A percentile compares a stretch with the other conserved stretches of the same genome.
Evolutionary conservation across 2,113 vertebrate species (phyloP).

Genomic region (Lucifuga dentata): DNA sequence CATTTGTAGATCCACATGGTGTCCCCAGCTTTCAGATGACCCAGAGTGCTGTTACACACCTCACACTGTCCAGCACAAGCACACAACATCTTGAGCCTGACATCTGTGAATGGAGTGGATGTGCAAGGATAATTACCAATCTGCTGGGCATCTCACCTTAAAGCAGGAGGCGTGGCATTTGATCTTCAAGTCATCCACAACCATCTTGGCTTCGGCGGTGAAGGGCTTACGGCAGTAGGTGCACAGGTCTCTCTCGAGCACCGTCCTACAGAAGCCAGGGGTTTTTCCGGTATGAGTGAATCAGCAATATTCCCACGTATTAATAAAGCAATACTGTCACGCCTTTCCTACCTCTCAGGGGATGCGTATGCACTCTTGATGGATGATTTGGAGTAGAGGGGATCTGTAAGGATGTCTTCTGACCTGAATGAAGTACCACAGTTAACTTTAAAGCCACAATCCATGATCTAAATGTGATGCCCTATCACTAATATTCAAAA

Average conservation of each 20-base stretch:
- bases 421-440: conserved; percentile 44
- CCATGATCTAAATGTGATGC: too few species aligned
- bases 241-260: conserved; percentile 92
- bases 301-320: not conserved
- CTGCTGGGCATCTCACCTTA: conserved; percentile 84
- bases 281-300: not conserved
- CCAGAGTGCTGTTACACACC: conserved; percentile 88
- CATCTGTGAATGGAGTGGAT: not conserved
- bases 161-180: conserved; percentile 95
- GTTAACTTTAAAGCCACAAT: not conserved
- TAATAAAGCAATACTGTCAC: not conserved
- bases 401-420: conserved; percentile 47
- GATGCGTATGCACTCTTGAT: conserved; percentile 55
- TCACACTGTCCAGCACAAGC: conserved; percentile 84
- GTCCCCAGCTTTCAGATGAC: conserved; percentile 92
- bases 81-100: conserved; percentile 20
- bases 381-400: conserved; percentile 57
- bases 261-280: conserved; percentile 75
- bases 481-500: too few species aligned
- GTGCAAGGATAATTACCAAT: not conserved
- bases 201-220: conserved; percentile 90
- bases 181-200: conserved; percentile 93
- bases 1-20: conserved; percentile 93
- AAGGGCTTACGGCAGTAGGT: conserved; percentile 91
- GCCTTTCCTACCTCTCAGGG: conserved; percentile 69